Evolutionary conservation across 2,888 invertebrate species (phyloP), one percentile per base, ranked within the genome.

Genomic region (Diaphora mendica): DNA sequence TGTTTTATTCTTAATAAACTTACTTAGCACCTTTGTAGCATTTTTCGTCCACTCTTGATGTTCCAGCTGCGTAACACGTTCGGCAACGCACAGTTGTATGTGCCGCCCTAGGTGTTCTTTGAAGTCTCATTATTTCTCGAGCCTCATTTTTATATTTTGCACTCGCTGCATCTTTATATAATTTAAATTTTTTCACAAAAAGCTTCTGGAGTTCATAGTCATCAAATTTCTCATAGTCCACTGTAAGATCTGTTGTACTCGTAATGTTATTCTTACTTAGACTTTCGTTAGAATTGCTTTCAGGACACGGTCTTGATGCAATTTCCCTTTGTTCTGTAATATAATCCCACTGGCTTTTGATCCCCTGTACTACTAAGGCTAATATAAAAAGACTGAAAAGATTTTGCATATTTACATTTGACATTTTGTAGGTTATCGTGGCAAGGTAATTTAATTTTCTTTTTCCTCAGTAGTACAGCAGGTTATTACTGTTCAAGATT

Each of bases 21-120:
- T 85, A 92, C 91, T 77, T 62, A 64, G 67, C 70, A 68, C 89
- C 92, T 39, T 70, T 80, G 77, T 89, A 92, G 79, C 93, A 93
- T 51, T 85, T 80, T 23, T 83, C 78, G 70, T 88, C 86, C 20
- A 72, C 71, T 51, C 42, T 74, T 7, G 84, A 78, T 70, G 73
- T 75, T 69, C 82, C 83, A 73, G 84, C 84, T 69, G 86, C 86
- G 55, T 79, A 84, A 80, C 92, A 92, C 33, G 88, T 84, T 68
- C 88, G 62, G 76, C 93, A 93, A 77, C 84, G 77, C 64, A 89
- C 35, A 70, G 70, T 33, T 35, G 62, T 48, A 26, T 30, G 64
- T 20, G 73, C 73, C 9, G 78, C 72, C 55, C 88, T 88, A 73
- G 83, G 76, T 77, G 81, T 83, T 79, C 87, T 88, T 73, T 35